Evolutionary conservation across 2,888 invertebrate species (phyloP).

Genomic region (Acutogordius australiensis): DNA sequence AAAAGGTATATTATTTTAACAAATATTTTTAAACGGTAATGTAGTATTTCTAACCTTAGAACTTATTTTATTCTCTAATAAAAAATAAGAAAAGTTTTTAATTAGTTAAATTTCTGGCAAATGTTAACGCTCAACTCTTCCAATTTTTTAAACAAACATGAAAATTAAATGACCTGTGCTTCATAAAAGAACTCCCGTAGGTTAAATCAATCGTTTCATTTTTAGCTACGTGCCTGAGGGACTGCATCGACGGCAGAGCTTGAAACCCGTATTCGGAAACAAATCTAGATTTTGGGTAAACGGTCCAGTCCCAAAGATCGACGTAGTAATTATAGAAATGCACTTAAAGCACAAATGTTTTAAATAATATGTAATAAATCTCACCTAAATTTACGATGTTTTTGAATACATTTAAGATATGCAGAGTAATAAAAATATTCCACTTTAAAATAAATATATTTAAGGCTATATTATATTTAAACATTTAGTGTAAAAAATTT

Average conservation of each 20-base stretch:
- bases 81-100: too few species aligned
- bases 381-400: too few species aligned
- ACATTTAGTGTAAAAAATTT: neutral
- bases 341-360: slow-evolving; percentile 25
- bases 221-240: slow-evolving; percentile 28
- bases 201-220: slow-evolving; percentile 21
- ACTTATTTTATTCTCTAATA: too few species aligned
- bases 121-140: too few species aligned
- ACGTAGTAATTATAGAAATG: slow-evolving; percentile 59
- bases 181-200: slow-evolving; percentile 32
- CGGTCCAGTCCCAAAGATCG: slow-evolving; percentile 48
- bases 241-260: slow-evolving; percentile 44
- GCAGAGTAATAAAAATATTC: neutral
- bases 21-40: too few species aligned
- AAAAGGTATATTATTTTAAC: too few species aligned
- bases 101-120: too few species aligned
- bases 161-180: too few species aligned
- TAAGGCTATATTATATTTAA: neutral
- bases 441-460: slow-evolving; percentile 21
- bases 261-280: slow-evolving; percentile 85
- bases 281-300: slow-evolving; percentile 52
- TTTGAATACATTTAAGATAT: too few species aligned
- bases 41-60: too few species aligned
- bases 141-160: too few species aligned
- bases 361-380: too few species aligned